Conservation (phyloP, 2,113 vertebrate species). For the Syrrhaptes paradoxus region DNA sequence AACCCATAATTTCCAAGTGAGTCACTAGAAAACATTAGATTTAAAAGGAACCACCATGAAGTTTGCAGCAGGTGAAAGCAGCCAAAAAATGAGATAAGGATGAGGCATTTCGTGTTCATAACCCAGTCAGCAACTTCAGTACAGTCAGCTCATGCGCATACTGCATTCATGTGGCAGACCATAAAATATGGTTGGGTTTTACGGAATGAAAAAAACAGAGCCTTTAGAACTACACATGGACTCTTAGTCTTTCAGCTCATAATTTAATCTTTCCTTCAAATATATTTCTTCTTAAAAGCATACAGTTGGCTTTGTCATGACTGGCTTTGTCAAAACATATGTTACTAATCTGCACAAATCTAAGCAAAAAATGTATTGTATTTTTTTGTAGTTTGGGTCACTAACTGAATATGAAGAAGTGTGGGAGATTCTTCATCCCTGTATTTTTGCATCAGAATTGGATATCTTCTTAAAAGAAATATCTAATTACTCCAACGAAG, state of each 20-base stretch:
- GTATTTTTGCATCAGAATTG: not conserved
- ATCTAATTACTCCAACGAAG: not conserved
- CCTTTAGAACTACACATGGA: not conserved
- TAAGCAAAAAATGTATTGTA: not conserved
- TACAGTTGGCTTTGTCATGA: not conserved
- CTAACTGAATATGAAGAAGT: not conserved
- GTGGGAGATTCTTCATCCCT: not conserved
- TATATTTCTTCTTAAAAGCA: not conserved
- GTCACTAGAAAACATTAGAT: conserved; percentile 3
- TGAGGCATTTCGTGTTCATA: not conserved
- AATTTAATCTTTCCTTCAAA: not conserved
- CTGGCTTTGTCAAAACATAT: not conserved
- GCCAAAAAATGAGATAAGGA: not conserved
- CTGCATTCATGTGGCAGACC: not conserved
- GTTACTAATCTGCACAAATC: not conserved
- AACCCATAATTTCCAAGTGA: conserved; percentile 1
- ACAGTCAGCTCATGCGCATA: not conserved
- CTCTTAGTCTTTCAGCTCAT: not conserved
- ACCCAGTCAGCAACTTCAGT: not conserved
- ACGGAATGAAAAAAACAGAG: not conserved
- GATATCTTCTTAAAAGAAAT: not conserved
- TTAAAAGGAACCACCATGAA: conserved; percentile 40
- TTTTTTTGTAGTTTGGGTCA: not conserved
- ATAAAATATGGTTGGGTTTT: not conserved
- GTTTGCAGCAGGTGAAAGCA: conserved; percentile 26